Base-by-base conservation (phyloP, 2,113 vertebrate genomes). In the Okapia johnstoni region DNA sequence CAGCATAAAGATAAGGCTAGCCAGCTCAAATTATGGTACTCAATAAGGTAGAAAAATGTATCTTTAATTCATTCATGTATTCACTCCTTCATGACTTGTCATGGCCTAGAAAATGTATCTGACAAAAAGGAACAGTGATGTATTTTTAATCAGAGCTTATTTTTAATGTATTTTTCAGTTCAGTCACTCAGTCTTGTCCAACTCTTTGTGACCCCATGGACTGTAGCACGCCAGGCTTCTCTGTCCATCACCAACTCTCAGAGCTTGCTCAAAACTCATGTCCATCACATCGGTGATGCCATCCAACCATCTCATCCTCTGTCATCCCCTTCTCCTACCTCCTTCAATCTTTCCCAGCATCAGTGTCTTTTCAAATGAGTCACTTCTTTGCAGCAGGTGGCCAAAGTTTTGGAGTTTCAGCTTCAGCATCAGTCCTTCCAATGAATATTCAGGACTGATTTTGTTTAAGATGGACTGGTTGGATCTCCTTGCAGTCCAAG, bases 321-420 rank as follows among this genome's bases (percentile, higher is more conserved):
- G n/a, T 23, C 6, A 19, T 40, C 1, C 19, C n/a, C n/a, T 70
- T 70, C n/a, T 70, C n/a, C 19, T 23, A 4, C 19, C 0, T 0
- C 66, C 9, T 40, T 70, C n/a, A 70, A 40, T 70, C 66, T 70
- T 70, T 40, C 66, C n/a, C n/a, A 6, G n/a, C n/a, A 70, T 70
- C n/a, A 70, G 66, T 19, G 5, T 36, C 66, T 70, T 40, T 70
- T 70, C n/a, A 11, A 6, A 36, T 36, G 11, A 70, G 66, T 70
- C 66, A 70, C 9, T 70, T 23, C n/a, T 70, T 70, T 19, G 6
- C n/a, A 70, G 36, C 63, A 36, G 63, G 63, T 70, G n/a, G n/a
- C n/a, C 63, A 36, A 23, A 70, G 19, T 70, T 11, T 36, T 70
- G 63, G 63, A 70, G 9, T 21, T 70, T 12, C 5, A 70, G 63